Evolutionary conservation across 1,140 invertebrate species (phyloP), one percentile per base, ranked within the genome.

Genomic region (Sarcophaga peregrina): DNA sequence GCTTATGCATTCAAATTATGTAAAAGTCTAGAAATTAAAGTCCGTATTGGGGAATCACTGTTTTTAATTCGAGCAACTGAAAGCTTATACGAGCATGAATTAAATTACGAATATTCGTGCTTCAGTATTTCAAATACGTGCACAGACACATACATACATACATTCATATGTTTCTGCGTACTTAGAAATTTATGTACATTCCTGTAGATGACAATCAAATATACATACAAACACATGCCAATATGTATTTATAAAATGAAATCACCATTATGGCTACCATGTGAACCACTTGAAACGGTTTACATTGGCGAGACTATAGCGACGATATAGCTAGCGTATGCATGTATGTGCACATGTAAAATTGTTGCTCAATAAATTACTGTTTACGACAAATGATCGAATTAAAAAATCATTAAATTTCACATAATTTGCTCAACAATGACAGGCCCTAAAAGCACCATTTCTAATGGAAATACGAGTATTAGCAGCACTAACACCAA

Each of bases 391-490:
- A 82, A 82, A 82, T 37, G 68, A 73, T 82, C 72, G 73, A 82
- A 82, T 82, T 82, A 73, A 82, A 82, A 82, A 82, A 82, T 82
- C 81, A 82, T 82, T 82, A 82, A 82, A 81, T 62, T 52, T 81
- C 58, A 81, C 58, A 62, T 75, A 46, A 75, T 75, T 74, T 37
- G 72, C 13, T 13, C 45, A 37, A 74, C 72, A 74, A 74, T 37
- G 20, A 37, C 72, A 37, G 13, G 54, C 54, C 1, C 11, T n/a
- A 58, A 11, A 58, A n/a, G 54, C 11, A n/a, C 11, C 11, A 58
- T 58, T 11, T 58, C 54, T 13, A 37, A 37, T 37, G 25, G 25
- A 37, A 2, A 37, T 37, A 37, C 25, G 6, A 58, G 54, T 58
- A n/a, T n/a, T n/a, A 58, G n/a, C 15, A 58, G 54, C 54, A 58